Evolutionary conservation across 2,113 vertebrate species (phyloP), one percentile per base, ranked within the genome.

Genomic region (Okapia johnstoni): DNA sequence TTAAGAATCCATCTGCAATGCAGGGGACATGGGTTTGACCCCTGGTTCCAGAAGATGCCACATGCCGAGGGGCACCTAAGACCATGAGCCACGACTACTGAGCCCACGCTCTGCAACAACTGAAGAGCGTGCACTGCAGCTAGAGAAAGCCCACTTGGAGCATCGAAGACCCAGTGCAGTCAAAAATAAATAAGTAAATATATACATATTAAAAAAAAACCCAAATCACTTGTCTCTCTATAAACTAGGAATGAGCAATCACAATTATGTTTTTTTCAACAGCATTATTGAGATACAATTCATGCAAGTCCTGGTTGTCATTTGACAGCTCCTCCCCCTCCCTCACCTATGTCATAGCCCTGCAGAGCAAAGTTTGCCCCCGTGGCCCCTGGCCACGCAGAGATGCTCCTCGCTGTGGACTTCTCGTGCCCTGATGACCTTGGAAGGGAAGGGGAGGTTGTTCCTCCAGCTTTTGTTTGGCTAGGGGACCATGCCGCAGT

Each of bases 361-460:
- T 55, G 13, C 28, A 5, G 26, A 19, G 25, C 57, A 54, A 50
- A 73, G 15, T 36, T 48, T 11, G 1, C 88, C 28, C 33, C 50
- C 11, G 0, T 13, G 50, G 88, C 50, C 43, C 6, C 30, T 4
- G 77, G 58, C 11, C 5, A 0, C 5, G 33, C 57, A 5, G 58
- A 55, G 66, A 43, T 5, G 19, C n/a, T 15, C 36, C 21, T 83
- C 25, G 21, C n/a, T 21, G n/a, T 19, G 86, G 40, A 26, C 77
- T 46, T 52, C 54, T 17, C 17, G 6, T 5, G 43, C 30, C 40
- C 50, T 25, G 73, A 40, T 9, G 90, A 46, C 79, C 60, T 52
- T 26, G 73, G 85, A 63, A 83, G 46, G 85, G 81, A 93, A 63
- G 26, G 48, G 2, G 12, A 88, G 93, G 85, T 73, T 70, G 13